Base-by-base conservation (phyloP, 2,888 invertebrate genomes). In the Saturnia pavonia region DNA sequence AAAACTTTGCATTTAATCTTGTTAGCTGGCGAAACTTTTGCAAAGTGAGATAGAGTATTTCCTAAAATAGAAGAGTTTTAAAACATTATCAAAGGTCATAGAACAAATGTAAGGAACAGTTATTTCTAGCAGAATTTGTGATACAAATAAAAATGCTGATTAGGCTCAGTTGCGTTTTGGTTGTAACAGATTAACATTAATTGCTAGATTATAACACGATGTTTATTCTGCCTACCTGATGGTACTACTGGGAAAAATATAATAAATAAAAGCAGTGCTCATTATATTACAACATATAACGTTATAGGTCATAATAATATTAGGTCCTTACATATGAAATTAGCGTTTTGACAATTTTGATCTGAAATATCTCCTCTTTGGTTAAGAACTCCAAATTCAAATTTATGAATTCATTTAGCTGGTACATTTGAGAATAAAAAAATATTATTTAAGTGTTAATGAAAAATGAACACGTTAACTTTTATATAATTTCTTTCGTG, bases 1-100 rank as follows among this genome's bases (percentile, higher is more conserved):
- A 91, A 91, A 91, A 91, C 91, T 92, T 91, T 89, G 81, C 87
- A 88, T 91, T 91, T 91, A 91, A 91, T 91, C 91, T 91, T 87
- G 89, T 91, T 90, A 88, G 88, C 87, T 86, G 84, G 86, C 82
- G 85, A 86, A 91, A 91, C 85, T 91, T 91, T 86, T 76, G 82
- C 84, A 84, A 88, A 89, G 84, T 89, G 84, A 88, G 89, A 90
- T 91, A 89, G 91, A 92, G 89, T 89, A 89, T 88, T 85, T 86
- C 87, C 91, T 87, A 89, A 89, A 90, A 87, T 83, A 88, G 85
- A 84, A 83, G 84, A 88, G 83, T 83, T 85, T 80, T 81, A 80
- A 60, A 81, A 82, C 84, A 81, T 87, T 86, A 87, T 84, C 81
- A 85, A 80, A 86, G 87, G 87, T 88, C 86, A 87, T 82, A 76